Percentiles rank a stretch among this genome's conserved stretches.
phyloP scores from a whole-genome alignment of 2,797 vertebrate species.

The Parauchenoglanis punctatus region DNA sequence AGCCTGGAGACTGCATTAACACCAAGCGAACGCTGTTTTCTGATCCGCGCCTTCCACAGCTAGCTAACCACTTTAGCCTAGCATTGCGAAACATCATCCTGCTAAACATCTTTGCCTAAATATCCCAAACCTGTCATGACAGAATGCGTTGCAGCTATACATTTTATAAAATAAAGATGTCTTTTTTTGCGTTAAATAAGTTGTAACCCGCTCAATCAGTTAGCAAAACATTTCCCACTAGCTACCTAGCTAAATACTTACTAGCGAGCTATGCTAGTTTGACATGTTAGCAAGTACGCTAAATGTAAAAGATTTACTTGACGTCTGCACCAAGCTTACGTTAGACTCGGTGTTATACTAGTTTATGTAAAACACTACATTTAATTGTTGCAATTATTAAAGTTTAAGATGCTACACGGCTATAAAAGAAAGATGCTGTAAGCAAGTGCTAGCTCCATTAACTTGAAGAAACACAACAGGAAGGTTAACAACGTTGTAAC shows the following conservation, averaged over 20 bases:
- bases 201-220: too few species aligned
- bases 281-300: constrained; percentile 51
- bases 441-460: neutral
- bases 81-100: neutral
- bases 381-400: neutral
- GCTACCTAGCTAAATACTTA: neutral
- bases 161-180: too few species aligned
- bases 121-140: too few species aligned
- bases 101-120: neutral
- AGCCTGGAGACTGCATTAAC: neutral
- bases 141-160: neutral
- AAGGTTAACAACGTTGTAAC: constrained; percentile 53
- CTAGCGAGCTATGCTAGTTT: constrained; percentile 24
- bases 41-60: neutral
- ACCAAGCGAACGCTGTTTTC: neutral
- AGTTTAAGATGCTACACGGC: neutral
- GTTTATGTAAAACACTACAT: neutral
- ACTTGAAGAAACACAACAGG: constrained; percentile 37
- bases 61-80: constrained; percentile 8
- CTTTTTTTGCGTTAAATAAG: neutral
- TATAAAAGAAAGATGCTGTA: neutral
- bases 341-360: neutral
- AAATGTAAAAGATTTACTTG: constrained; percentile 15
- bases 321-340: neutral
- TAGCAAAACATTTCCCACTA: neutral